A percentile compares a stretch with the other conserved stretches of the same genome.
Conservation (phyloP, 2,797 vertebrate genomes). For the Ptychadena robeensis region DNA sequence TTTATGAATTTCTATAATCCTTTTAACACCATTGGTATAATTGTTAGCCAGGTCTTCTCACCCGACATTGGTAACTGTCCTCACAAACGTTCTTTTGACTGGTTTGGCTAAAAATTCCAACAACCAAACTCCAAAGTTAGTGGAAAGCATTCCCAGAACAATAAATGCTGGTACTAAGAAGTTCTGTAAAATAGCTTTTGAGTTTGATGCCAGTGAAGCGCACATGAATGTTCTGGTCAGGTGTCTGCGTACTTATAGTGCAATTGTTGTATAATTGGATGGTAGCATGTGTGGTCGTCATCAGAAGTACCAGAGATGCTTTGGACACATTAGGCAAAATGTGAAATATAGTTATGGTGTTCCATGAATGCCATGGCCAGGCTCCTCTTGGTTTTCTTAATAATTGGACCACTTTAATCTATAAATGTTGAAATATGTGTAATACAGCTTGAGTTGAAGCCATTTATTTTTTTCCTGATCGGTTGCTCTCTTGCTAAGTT, state of each 20-base stretch:
- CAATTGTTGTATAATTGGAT: background rate
- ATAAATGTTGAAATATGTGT: slow-evolving; percentile 39
- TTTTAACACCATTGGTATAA: too few relatives aligned
- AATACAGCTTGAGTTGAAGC: slow-evolving; percentile 41
- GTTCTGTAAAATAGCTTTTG: too few relatives aligned
- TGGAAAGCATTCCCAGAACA: too few relatives aligned
- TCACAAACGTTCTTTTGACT: too few relatives aligned
- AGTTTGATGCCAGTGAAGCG: too few relatives aligned
- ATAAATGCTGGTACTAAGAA: too few relatives aligned
- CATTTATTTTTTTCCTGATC: slow-evolving; percentile 52
- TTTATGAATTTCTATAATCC: too few relatives aligned
- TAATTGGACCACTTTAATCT: slow-evolving; percentile 18
- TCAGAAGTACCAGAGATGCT: background rate
- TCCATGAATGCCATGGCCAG: slow-evolving; percentile 2
- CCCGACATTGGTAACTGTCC: too few relatives aligned
- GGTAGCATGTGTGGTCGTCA: background rate
- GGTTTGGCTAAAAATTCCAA: too few relatives aligned
- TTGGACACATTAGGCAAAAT: background rate
- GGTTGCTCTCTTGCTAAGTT: slow-evolving; percentile 58
- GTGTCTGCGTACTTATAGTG: background rate
- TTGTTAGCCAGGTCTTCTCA: too few relatives aligned
- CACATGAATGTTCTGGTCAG: too few relatives aligned
- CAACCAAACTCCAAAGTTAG: too few relatives aligned
- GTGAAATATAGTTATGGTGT: background rate
- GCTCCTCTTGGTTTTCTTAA: slow-evolving; percentile 26